A percentile compares a stretch with the other conserved stretches of the same genome.
Evolutionary conservation across 2,888 invertebrate genomes (phyloP).

Genomic region (Drosophila anomalata): DNA sequence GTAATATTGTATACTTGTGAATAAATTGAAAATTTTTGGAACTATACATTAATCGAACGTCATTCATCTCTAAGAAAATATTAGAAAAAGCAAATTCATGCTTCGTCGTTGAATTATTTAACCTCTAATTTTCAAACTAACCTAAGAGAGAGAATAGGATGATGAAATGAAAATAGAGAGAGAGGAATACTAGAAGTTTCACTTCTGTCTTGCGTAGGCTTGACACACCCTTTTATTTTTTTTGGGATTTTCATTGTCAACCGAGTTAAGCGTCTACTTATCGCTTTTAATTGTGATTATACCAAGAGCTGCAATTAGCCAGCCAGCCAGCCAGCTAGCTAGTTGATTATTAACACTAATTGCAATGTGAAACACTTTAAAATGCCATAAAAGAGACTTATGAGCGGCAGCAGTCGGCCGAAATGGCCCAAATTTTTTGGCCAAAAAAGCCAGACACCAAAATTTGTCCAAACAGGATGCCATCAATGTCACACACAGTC

Average conservation of each 20-base stretch:
- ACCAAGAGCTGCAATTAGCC: constrained; percentile 39
- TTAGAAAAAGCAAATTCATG: too few species aligned
- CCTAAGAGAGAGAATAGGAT: too few species aligned
- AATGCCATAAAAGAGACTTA: constrained; percentile 57
- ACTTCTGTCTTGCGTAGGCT: too few species aligned
- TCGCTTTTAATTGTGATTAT: constrained; percentile 57
- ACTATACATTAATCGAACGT: too few species aligned
- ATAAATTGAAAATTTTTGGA: too few species aligned
- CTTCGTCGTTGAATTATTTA: too few species aligned
- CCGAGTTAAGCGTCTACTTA: constrained; percentile 46
- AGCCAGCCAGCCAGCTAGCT: background rate
- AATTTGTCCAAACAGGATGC: constrained; percentile 57
- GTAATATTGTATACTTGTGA: too few species aligned
- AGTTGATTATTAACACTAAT: constrained; percentile 36
- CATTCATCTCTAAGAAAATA: too few species aligned
- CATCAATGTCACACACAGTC: constrained; percentile 50
- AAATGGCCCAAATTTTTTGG: constrained; percentile 34
- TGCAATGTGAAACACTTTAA: constrained; percentile 48
- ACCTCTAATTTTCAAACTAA: too few species aligned
- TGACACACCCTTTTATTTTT: too few species aligned
- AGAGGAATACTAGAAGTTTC: too few species aligned
- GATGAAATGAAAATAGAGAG: too few species aligned
- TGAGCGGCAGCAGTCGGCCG: constrained; percentile 19
- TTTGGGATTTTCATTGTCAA: constrained; percentile 53
- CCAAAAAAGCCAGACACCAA: constrained; percentile 1